Conservation (phyloP, 2,797 vertebrate genomes). For the Glossophaga mutica region DNA sequence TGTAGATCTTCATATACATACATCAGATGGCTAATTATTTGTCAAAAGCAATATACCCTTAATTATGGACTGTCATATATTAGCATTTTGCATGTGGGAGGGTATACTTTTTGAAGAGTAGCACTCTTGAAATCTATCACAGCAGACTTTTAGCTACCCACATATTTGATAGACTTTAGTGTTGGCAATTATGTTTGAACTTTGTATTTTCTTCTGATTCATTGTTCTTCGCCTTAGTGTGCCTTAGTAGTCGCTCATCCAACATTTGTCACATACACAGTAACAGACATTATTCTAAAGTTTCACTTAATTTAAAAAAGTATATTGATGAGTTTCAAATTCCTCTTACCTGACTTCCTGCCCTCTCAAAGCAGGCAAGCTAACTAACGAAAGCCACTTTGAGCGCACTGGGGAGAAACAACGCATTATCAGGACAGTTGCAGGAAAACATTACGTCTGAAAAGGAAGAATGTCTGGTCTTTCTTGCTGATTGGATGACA, state of each 20-base stretch:
- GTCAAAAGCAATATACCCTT: not conserved
- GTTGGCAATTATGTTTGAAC: not conserved
- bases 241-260: not conserved
- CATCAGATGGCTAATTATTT: not conserved
- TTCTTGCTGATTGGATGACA: not conserved
- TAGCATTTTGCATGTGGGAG: not conserved
- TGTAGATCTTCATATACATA: not conserved
- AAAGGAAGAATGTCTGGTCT: not conserved
- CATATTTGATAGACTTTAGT: not conserved
- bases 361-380: not conserved
- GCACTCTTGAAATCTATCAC: not conserved
- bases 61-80: not conserved
- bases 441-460: not conserved
- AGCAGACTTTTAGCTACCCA: not conserved
- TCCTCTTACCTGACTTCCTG: not conserved
- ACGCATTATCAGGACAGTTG: not conserved
- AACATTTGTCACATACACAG: not conserved
- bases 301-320: not conserved
- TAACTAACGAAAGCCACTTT: not conserved
- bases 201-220: not conserved
- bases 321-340: not conserved
- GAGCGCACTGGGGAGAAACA: not conserved
- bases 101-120: not conserved
- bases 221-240: not conserved
- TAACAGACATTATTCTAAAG: not conserved